These are phyloP conservation scores for Diadegma fenestrale DNA, from an alignment of 2,888 invertebrate genomes.

Conservation along the genomic window DNA sequence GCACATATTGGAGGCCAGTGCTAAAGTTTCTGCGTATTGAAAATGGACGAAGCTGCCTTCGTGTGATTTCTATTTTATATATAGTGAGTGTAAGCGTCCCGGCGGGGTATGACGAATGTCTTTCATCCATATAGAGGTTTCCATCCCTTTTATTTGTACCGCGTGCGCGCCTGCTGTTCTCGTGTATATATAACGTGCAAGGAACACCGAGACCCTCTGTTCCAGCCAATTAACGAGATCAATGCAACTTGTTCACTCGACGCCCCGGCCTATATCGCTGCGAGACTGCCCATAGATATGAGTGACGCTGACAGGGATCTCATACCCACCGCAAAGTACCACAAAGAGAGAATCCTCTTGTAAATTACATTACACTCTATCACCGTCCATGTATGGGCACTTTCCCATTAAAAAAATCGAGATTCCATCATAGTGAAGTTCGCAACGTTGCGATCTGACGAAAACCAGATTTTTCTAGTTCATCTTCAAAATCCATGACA, in stretches of 20 bases:
- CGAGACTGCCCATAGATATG: slow-evolving; percentile 42
- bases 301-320: slow-evolving; percentile 62
- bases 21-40: slow-evolving; percentile 15
- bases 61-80: slow-evolving; percentile 21
- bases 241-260: slow-evolving; percentile 67
- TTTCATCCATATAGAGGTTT: slow-evolving; percentile 35
- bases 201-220: slow-evolving; percentile 62
- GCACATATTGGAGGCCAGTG: background rate
- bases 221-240: slow-evolving; percentile 69
- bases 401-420: background rate
- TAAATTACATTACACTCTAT: slow-evolving; percentile 42
- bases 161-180: slow-evolving; percentile 53
- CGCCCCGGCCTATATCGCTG: slow-evolving; percentile 23
- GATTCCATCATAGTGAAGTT: too few relatives aligned
- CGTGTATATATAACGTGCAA: slow-evolving; percentile 30
- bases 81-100: slow-evolving; percentile 10
- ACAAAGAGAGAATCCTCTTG: slow-evolving; percentile 53
- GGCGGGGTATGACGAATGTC: slow-evolving; percentile 55
- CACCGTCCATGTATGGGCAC: slow-evolving; percentile 15
- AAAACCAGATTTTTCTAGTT: too few relatives aligned
- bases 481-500: too few relatives aligned
- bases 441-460: too few relatives aligned
- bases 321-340: slow-evolving; percentile 42
- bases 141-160: slow-evolving; percentile 58
- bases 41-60: slow-evolving; percentile 15